Evolutionary conservation across 2,797 vertebrate genomes (phyloP).

Genomic region (Acropternis orthonyx): DNA sequence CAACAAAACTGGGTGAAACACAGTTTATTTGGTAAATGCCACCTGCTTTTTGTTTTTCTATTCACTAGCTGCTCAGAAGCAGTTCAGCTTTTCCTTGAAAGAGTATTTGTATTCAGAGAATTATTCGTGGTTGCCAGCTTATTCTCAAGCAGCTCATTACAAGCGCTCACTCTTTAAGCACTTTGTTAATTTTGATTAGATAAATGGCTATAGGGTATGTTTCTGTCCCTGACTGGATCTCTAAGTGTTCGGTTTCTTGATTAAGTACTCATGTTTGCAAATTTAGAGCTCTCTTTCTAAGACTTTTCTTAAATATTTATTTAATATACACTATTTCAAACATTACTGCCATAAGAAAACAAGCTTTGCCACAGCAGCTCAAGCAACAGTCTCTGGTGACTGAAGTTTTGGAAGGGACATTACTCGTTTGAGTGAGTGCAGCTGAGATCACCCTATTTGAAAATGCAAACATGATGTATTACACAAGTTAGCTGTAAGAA

Average conservation of each 20-base stretch:
- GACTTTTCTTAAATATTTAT: constrained; percentile 29
- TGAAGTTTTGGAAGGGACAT: background rate
- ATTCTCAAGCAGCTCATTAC: constrained; percentile 51
- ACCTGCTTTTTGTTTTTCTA: constrained; percentile 42
- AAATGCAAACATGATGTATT: background rate
- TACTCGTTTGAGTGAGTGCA: background rate
- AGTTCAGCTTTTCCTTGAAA: constrained; percentile 35
- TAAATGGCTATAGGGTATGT: constrained; percentile 40
- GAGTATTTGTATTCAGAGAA: constrained; percentile 40
- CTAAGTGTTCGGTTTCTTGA: constrained; percentile 32
- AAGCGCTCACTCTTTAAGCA: background rate
- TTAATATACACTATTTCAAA: constrained; percentile 8
- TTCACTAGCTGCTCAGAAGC: background rate
- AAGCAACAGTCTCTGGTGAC: background rate
- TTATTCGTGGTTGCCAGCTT: constrained; percentile 16
- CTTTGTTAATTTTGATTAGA: constrained; percentile 64
- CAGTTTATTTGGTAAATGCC: constrained; percentile 37
- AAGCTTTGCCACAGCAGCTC: constrained; percentile 21
- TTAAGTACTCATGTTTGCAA: constrained; percentile 29
- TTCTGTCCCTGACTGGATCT: background rate
- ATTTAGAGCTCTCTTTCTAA: constrained; percentile 4
- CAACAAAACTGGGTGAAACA: constrained; percentile 22
- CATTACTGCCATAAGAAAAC: constrained; percentile 7
- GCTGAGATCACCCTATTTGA: background rate
- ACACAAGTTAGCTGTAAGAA: background rate